Conservation (phyloP, 2,113 vertebrate genomes). For the Chrysochloris asiatica region DNA sequence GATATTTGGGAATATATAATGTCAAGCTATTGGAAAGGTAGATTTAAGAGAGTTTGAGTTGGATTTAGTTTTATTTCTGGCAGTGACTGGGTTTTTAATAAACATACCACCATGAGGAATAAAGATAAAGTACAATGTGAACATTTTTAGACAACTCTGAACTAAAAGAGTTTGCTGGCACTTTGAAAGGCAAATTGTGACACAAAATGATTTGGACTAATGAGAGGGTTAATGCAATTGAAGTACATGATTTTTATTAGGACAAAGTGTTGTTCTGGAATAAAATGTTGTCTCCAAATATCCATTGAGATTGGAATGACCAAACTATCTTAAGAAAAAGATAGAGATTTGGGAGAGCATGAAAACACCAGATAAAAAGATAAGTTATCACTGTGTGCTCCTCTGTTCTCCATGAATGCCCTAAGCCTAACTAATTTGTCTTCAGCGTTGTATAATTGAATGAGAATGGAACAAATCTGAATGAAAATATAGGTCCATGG, state of each 20-base stretch:
- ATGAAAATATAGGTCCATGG: neutral
- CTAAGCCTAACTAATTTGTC: neutral
- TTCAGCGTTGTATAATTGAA: neutral
- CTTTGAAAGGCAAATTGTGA: neutral
- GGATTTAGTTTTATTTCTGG: constrained; percentile 39
- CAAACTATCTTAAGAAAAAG: neutral
- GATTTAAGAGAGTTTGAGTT: neutral
- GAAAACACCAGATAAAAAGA: neutral
- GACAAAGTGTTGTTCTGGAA: neutral
- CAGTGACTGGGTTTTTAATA: constrained; percentile 32
- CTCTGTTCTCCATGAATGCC: neutral
- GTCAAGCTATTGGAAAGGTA: neutral
- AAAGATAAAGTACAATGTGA: constrained; percentile 42
- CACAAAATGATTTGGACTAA: neutral
- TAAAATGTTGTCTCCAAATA: neutral
- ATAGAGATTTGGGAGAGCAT: neutral
- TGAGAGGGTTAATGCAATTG: neutral
- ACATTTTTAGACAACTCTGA: neutral
- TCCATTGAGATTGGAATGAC: neutral
- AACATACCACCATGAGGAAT: neutral
- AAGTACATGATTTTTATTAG: neutral
- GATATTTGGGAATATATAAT: neutral
- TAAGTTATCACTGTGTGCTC: neutral
- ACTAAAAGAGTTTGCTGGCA: neutral
- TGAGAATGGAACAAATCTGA: neutral